Percentiles rank a stretch among this genome's conserved stretches.
Evolutionary conservation across 2,113 vertebrate genomes (phyloP).

Genomic region (Otolemur garnettii): DNA sequence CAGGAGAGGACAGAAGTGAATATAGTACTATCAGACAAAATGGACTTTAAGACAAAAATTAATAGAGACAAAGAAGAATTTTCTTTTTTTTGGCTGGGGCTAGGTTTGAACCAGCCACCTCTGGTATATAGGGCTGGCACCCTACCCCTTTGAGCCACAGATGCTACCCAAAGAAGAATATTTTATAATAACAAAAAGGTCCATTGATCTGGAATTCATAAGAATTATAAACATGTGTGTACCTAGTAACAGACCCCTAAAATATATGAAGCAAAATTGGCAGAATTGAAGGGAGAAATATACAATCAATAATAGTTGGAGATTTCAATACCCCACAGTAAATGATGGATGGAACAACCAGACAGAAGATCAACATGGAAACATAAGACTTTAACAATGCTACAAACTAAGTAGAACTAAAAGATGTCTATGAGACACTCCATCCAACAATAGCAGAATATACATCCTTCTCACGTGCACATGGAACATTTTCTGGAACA

Average conservation of each 20-base stretch:
- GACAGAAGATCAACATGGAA: slow-evolving; percentile 32
- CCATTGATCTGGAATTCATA: slow-evolving; percentile 6
- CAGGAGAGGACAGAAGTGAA: neutral
- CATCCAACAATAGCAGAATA: neutral
- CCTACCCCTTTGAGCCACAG: no score
- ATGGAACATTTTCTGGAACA: neutral
- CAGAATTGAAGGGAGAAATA: slow-evolving; percentile 28
- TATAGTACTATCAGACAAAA: neutral
- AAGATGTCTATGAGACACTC: neutral
- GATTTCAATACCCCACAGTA: neutral
- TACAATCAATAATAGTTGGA: slow-evolving; percentile 15
- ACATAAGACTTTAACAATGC: slow-evolving; percentile 7
- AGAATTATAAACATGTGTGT: neutral
- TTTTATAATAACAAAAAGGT: slow-evolving; percentile 20
- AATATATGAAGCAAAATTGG: neutral
- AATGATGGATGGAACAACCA: neutral
- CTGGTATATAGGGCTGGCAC: no score
- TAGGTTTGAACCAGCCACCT: no score
- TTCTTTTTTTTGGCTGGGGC: no score
- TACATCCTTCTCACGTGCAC: neutral
- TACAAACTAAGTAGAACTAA: slow-evolving; percentile 21
- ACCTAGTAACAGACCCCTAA: neutral
- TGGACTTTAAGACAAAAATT: neutral
- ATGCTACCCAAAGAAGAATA: neutral
- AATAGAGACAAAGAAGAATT: no score